Evolutionary conservation across 1,140 invertebrate genomes (phyloP).

Genomic region (Nasonia giraulti): DNA sequence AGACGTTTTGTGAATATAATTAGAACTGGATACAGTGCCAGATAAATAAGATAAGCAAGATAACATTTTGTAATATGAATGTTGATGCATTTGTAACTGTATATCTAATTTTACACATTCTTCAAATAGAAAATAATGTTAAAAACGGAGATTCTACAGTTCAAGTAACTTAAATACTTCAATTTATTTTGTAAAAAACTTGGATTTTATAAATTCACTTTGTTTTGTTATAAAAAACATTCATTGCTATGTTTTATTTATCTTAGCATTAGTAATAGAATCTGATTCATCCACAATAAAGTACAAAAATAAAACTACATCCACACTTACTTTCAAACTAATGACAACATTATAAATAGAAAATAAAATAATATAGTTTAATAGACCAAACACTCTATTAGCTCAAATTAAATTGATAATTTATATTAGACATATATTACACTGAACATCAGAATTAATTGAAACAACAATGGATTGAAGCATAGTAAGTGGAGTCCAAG

Average conservation of each 20-base stretch:
- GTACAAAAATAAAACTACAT: not conserved
- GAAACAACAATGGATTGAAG: not conserved
- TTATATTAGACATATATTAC: not conserved
- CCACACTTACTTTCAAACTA: not conserved
- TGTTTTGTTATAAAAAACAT: not conserved
- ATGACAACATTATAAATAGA: not conserved
- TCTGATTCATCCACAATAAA: not conserved
- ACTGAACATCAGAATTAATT: not conserved
- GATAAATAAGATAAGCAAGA: conserved; percentile 17
- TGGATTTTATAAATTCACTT: not conserved
- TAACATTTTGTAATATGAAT: conserved; percentile 13
- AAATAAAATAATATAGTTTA: not conserved
- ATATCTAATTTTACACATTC: too few species aligned
- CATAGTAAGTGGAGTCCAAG: not conserved
- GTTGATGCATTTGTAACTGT: not conserved
- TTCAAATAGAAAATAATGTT: too few species aligned
- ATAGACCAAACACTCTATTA: not conserved
- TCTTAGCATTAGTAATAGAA: not conserved
- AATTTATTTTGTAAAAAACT: not conserved
- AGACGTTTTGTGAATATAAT: conserved; percentile 25
- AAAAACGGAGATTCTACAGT: too few species aligned
- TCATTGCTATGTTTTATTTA: not conserved
- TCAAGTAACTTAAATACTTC: not conserved
- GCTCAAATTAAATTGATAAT: not conserved
- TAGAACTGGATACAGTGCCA: conserved; percentile 16